Conservation (phyloP, 2,888 invertebrate genomes). For the Phania funesta region DNA sequence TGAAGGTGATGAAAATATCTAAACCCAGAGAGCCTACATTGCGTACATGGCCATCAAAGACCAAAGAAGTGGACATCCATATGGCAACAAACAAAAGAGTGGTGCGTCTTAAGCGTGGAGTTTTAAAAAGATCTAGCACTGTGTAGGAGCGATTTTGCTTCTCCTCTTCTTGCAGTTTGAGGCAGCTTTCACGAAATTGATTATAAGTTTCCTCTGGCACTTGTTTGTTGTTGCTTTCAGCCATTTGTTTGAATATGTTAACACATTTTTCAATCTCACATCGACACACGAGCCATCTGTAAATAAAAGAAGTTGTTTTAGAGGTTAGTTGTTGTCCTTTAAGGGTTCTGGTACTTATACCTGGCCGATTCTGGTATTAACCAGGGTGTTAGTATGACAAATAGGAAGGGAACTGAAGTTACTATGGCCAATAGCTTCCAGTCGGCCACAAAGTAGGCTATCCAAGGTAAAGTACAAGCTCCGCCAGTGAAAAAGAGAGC, state of each 20-base stretch:
- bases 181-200: conserved; percentile 84
- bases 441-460: conserved; percentile 87
- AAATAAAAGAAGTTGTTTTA: too few relatives aligned
- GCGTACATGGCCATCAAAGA: conserved; percentile 92
- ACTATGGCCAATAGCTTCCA: conserved; percentile 88
- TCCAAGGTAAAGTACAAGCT: conserved; percentile 89
- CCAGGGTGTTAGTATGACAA: conserved; percentile 87
- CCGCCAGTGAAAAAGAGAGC: conserved; percentile 92
- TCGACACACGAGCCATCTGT: conserved; percentile 93
- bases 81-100: conserved; percentile 88
- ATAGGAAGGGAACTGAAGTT: conserved; percentile 86
- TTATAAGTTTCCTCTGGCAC: conserved; percentile 87
- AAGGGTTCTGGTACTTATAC: conserved; percentile 79
- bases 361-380: conserved; percentile 92
- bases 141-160: conserved; percentile 86
- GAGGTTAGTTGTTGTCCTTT: neutral
- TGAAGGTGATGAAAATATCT: conserved; percentile 90
- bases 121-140: conserved; percentile 88
- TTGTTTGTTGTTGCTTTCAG: conserved; percentile 86
- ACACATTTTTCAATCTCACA: conserved; percentile 89
- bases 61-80: conserved; percentile 92
- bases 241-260: conserved; percentile 87
- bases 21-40: conserved; percentile 91
- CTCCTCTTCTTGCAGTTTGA: conserved; percentile 86
- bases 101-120: conserved; percentile 86